Evolutionary conservation across 1,140 invertebrate genomes (phyloP), one percentile per base, ranked within the genome.

Genomic region (Belonocnema kinseyi): DNA sequence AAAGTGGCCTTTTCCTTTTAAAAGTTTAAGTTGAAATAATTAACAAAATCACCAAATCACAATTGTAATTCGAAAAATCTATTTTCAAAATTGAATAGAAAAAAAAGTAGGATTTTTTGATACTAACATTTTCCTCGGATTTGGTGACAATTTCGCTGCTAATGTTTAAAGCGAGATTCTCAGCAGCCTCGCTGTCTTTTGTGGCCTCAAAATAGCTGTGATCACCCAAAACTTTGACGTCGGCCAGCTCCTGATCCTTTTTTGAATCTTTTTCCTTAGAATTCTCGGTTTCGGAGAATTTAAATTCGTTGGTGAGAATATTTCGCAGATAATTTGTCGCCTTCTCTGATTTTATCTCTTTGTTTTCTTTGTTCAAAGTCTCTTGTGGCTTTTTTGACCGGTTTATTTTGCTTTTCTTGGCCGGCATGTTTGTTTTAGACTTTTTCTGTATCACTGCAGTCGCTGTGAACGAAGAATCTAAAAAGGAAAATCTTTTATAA

Each of bases 341-440:
- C 66, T 90, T 89, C 76, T 88, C 88, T 17, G 72, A 33, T 75
- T 87, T 87, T 10, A 87, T 74, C 74, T 89, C 84, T 50, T 91
- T 90, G 74, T 90, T 91, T 58, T 91, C 90, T 73, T 91, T 91
- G 78, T 91, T 91, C n/a, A 89, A 79, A 7, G 77, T 86, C 77
- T 90, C 89, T 52, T 85, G 82, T 0, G 87, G 85, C 76, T 91
- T 91, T 71, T 87, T 88, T 33, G 71, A 74, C 72, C 83, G 86
- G 26, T 82, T 82, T 16, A 85, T 72, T 85, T 85, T 87, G 46
- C 54, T 17, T 71, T 86, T 88, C 54, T 87, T 88, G 66, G 26
- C 85, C 46, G 86, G 80, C n/a, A 82, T n/a, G 73, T 74, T 85
- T 58, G 83, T 79, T 84, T 88, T 90, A 12, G 83, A 76, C 78